Evolutionary conservation across 2,888 invertebrate genomes (phyloP).

Genomic region (Argynnis bischoffii): DNA sequence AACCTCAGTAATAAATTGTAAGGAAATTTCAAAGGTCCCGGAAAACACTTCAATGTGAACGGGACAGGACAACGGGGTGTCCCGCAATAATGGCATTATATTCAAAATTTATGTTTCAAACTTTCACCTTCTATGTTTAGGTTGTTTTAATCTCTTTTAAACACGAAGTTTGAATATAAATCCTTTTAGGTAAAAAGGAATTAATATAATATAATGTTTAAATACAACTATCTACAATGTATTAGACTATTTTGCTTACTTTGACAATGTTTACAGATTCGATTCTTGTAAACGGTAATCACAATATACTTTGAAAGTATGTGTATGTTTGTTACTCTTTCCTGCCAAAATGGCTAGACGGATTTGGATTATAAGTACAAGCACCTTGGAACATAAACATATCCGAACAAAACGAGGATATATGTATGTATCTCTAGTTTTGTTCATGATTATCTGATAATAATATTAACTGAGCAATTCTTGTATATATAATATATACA

Average conservation of each 20-base stretch:
- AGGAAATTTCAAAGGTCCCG: constrained; percentile 27
- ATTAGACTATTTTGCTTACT: not conserved
- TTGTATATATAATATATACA: too few species aligned
- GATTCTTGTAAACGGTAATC: too few species aligned
- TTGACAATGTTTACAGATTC: too few species aligned
- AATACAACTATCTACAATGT: not conserved
- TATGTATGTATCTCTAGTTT: too few species aligned
- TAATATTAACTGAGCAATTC: too few species aligned
- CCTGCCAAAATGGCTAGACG: too few species aligned
- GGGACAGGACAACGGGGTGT: constrained; percentile 27
- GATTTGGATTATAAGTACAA: too few species aligned
- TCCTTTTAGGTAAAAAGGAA: constrained; percentile 13
- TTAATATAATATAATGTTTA: not conserved
- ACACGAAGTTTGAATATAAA: constrained; percentile 19
- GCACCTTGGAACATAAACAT: too few species aligned
- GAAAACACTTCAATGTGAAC: constrained; percentile 25
- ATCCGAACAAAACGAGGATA: too few species aligned
- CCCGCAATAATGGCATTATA: constrained; percentile 30
- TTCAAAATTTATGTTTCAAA: constrained; percentile 28
- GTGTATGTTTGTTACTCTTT: too few species aligned
- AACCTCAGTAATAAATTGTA: constrained; percentile 26
- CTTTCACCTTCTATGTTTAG: constrained; percentile 29
- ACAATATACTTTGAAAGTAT: too few species aligned
- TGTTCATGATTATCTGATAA: too few species aligned
- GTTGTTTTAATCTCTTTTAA: constrained; percentile 19